Evolutionary conservation across 92 coral and sea anemone species (phyloP), one percentile per base, ranked within the genome.

Genomic region (Parazoanthus atlanticus): DNA sequence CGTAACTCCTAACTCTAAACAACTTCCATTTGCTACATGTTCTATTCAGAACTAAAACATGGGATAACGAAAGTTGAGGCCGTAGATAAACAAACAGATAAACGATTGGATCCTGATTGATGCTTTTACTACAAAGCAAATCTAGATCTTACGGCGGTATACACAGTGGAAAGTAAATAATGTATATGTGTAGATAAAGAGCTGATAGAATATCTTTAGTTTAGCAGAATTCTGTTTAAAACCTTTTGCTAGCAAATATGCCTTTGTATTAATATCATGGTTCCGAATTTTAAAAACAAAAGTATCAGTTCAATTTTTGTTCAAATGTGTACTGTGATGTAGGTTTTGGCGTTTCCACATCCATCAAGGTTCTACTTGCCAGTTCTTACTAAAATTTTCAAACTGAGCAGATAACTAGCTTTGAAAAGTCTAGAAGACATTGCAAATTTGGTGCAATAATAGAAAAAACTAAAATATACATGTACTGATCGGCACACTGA

Each of bases 91-190:
- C 58, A 76, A 36, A 76, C 28, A 10, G 40, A 8, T 19, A 40
- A 40, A 76, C 80, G 52, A 76, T 76, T 33, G 29, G 30, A 23
- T 76, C n/a, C 33, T 76, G 80, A 76, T 76, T 38, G 80, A 76
- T 40, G 80, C 7, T 40, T 40, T 38, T 7, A 41, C 54, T 40
- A 21, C 56, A 76, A 40, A 38, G 80, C 31, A 76, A 76, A 76
- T 76, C 58, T 38, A 30, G 69, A 61, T 61, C 26, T 61, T 21
- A 30, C 30, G 34, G 33, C 38, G 10, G 80, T 41, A 46, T 41
- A 1, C 26, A 7, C 43, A 16, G 56, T 38, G 54, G 19, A 25
- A 46, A 38, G 28, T 33, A 38, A 38, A 8, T 8, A 74, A 74
- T 7, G 40, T 31, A 30, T 31, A 30, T 32, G 21, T 74, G 40